phyloP scores from a whole-genome alignment of 2,888 invertebrate species.

The Pterostichus madidus region DNA sequence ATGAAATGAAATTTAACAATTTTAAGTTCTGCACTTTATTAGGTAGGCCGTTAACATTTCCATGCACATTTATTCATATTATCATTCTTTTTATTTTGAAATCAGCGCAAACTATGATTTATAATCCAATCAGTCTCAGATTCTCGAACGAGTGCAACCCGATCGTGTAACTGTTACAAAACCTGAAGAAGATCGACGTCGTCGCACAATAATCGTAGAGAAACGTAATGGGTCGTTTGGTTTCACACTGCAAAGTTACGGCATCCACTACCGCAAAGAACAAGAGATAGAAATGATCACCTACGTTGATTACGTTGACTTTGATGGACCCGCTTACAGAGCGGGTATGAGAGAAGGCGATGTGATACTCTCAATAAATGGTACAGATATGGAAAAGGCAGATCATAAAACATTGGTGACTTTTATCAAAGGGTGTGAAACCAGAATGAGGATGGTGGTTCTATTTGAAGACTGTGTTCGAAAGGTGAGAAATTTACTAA shows the following conservation, averaged over 20 bases:
- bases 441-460: conserved; percentile 96
- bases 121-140: conserved; percentile 78
- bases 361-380: conserved; percentile 97
- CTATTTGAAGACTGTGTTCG: conserved; percentile 97
- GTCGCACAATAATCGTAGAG: conserved; percentile 95
- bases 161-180: conserved; percentile 85
- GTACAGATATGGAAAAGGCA: conserved; percentile 96
- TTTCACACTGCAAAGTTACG: conserved; percentile 98
- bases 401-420: conserved; percentile 96
- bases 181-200: conserved; percentile 91
- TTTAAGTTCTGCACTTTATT: too few species aligned
- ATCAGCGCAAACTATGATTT: conserved; percentile 7
- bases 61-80: conserved; percentile 1
- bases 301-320: conserved; percentile 97
- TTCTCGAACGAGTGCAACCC: conserved; percentile 85
- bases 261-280: conserved; percentile 96
- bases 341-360: conserved; percentile 98
- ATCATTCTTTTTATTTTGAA: background rate
- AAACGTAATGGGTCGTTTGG: conserved; percentile 95
- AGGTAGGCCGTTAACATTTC: too few species aligned
- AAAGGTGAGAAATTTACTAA: conserved; percentile 81
- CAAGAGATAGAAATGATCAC: conserved; percentile 97
- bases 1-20: too few species aligned
- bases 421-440: conserved; percentile 93
- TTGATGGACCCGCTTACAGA: conserved; percentile 93